Percentiles rank a stretch among this genome's conserved stretches.
phyloP scores from a whole-genome alignment of 2,113 vertebrate genomes.

The Perccottus glenii region DNA sequence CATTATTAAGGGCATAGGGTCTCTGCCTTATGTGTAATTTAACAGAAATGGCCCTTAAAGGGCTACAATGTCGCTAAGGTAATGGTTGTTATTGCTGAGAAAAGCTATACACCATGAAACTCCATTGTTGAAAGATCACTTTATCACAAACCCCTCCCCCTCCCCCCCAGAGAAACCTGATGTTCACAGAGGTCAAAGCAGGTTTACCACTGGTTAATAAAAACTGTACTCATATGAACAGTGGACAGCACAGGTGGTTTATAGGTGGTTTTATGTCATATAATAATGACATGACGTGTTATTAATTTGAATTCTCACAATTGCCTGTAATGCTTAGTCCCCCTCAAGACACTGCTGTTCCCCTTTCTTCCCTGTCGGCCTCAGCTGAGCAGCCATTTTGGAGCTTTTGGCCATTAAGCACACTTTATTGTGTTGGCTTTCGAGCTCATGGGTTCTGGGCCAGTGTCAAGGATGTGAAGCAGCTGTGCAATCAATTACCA shows the following conservation, averaged over 20 bases:
- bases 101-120: slow-evolving; percentile 31
- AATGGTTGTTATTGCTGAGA: slow-evolving; percentile 34
- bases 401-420: slow-evolving; percentile 30
- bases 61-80: slow-evolving; percentile 24
- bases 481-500: slow-evolving; percentile 37
- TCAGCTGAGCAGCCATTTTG: slow-evolving; percentile 52
- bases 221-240: slow-evolving; percentile 13
- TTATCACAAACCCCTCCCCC: too few relatives aligned
- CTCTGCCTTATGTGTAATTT: slow-evolving; percentile 8
- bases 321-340: slow-evolving; percentile 72
- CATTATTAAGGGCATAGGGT: slow-evolving; percentile 26
- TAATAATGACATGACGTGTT: slow-evolving; percentile 25
- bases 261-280: slow-evolving; percentile 7
- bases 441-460: slow-evolving; percentile 33
- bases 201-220: slow-evolving; percentile 33
- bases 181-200: slow-evolving; percentile 47
- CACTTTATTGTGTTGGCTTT: slow-evolving; percentile 33
- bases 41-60: slow-evolving; percentile 28
- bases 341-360: slow-evolving; percentile 74
- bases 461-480: slow-evolving; percentile 34
- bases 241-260: slow-evolving; percentile 21
- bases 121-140: slow-evolving; percentile 44
- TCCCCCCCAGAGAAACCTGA: slow-evolving; percentile 35
- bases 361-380: slow-evolving; percentile 61
- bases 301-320: slow-evolving; percentile 75